Conservation (phyloP, 2,888 invertebrate genomes). For the Apantesis nais region DNA sequence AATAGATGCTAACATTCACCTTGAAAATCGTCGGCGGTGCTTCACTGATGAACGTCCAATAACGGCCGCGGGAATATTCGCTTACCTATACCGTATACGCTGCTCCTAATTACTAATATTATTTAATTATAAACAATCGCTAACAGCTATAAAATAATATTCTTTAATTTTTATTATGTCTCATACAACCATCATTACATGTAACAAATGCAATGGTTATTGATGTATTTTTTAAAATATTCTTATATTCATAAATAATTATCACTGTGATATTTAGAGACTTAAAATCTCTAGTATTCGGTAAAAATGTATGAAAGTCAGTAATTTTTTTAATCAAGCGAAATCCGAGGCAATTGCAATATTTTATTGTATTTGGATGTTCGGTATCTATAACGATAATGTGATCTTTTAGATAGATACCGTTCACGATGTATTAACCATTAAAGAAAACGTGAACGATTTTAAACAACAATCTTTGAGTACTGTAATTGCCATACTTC, state of each 20-base stretch:
- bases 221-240: background rate
- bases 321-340: background rate
- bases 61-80: slow-evolving; percentile 43
- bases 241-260: background rate
- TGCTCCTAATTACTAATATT: slow-evolving; percentile 27
- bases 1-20: slow-evolving; percentile 25
- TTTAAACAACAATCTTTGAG: slow-evolving; percentile 34
- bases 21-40: slow-evolving; percentile 26
- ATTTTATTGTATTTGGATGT: slow-evolving; percentile 14
- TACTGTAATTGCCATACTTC: slow-evolving; percentile 36
- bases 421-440: slow-evolving; percentile 12
- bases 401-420: background rate
- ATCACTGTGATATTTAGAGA: background rate
- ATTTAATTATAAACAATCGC: slow-evolving; percentile 40
- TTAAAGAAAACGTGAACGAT: slow-evolving; percentile 38
- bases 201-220: background rate
- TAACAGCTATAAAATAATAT: slow-evolving; percentile 26
- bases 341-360: background rate
- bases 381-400: slow-evolving; percentile 16
- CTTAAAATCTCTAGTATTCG: background rate
- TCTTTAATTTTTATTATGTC: too few relatives aligned
- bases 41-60: slow-evolving; percentile 36
- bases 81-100: slow-evolving; percentile 26
- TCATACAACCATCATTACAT: too few relatives aligned
- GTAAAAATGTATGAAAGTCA: background rate